A percentile compares a stretch with the other conserved stretches of the same genome.
Conservation (phyloP, 2,888 invertebrate species). For the Malacosoma neustria region DNA sequence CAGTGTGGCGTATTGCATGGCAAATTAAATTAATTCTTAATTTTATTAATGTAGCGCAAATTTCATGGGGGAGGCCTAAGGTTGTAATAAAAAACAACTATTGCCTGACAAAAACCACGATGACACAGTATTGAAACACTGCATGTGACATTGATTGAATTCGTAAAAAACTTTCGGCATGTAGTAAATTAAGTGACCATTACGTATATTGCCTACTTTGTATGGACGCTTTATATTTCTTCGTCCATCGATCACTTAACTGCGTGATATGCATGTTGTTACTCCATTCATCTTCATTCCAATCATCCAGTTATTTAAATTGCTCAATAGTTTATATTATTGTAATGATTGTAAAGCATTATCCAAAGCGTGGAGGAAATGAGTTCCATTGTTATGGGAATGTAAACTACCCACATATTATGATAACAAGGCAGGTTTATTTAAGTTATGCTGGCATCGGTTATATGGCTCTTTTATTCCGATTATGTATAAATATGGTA, state of each 20-base stretch:
- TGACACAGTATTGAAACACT: too few relatives aligned
- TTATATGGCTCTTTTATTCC: too few relatives aligned
- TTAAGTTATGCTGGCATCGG: slow-evolving; percentile 15
- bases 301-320: slow-evolving; percentile 17
- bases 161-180: neutral
- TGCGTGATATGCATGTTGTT: slow-evolving; percentile 14
- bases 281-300: neutral
- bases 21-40: too few relatives aligned
- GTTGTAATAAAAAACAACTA: too few relatives aligned
- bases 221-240: neutral
- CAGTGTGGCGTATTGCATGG: too few relatives aligned
- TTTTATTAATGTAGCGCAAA: too few relatives aligned
- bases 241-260: slow-evolving; percentile 1
- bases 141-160: neutral
- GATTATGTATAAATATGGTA: too few relatives aligned
- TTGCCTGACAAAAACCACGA: too few relatives aligned
- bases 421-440: slow-evolving; percentile 34
- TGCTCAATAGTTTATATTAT: slow-evolving; percentile 28
- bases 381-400: slow-evolving; percentile 44
- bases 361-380: slow-evolving; percentile 45
- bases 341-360: slow-evolving; percentile 30
- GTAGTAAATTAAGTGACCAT: neutral
- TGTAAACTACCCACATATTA: slow-evolving; percentile 38
- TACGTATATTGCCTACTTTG: slow-evolving; percentile 1
- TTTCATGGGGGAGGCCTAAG: too few relatives aligned